Evolutionary conservation across 2,888 invertebrate species (phyloP), one percentile per base, ranked within the genome.

Genomic region (Selenia dentaria): DNA sequence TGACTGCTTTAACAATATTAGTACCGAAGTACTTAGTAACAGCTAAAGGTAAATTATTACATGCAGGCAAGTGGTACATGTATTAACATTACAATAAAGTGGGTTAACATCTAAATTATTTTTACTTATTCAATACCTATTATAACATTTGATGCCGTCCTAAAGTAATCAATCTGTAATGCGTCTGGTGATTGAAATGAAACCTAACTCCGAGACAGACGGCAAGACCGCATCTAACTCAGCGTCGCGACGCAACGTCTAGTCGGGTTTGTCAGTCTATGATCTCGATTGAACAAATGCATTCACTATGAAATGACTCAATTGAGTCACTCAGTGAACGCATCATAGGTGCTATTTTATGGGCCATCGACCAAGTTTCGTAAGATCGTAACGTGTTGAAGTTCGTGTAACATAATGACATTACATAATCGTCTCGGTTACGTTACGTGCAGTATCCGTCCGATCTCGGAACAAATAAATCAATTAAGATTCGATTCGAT

Each of bases 301-400:
- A 38, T 33, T 16, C 39, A 39, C 31, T 32, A 16, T 29, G 36
- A 42, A 24, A 42, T 32, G 47, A 32, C 38, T 46, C 48, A 14
- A 35, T 33, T 37, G 36, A 39, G 22, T 22, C 22, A 22, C 22
- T 6, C 22, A 22, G 32, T 45, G 46, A 57, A 46, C 46, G 44
- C 51, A 49, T 44, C 51, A 53, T 56, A 58, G 56, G 53, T 58
- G 58, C 41, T 51, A 42, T 46, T 58, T 55, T 56, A 56, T 48
- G 50, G 51, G 27, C 51, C 50, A 52, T 52, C 40, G 58, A 48
- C 34, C 43, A 49, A 26, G 42, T 55, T 48, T 54, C 49, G 51
- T 54, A 54, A 58, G 22, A 25, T 20, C 13, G 25, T 3, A 26
- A 44, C 32, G 48, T 43, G 42, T 31, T 39, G 42, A 43, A 39